phyloP scores from a whole-genome alignment of 2,113 vertebrate genomes.

The Mesembrinibis cayennensis region DNA sequence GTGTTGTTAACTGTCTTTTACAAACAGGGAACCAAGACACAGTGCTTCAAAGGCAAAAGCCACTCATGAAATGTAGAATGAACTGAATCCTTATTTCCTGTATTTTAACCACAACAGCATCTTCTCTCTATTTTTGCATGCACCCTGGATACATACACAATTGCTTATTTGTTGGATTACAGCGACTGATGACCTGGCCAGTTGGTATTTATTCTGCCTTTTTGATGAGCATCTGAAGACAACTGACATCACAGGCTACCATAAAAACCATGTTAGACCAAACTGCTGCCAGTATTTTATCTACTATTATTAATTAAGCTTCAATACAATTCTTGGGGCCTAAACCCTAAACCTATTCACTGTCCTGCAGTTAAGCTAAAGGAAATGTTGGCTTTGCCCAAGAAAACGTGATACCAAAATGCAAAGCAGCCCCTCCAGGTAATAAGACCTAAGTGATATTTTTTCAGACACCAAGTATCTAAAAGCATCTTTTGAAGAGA shows the following conservation, averaged over 20 bases:
- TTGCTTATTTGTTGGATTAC: neutral
- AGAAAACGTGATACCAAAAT: neutral
- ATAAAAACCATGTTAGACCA: neutral
- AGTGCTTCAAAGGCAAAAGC: neutral
- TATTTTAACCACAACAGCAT: neutral
- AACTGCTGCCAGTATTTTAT: neutral
- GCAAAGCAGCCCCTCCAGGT: neutral
- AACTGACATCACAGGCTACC: neutral
- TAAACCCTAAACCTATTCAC: neutral
- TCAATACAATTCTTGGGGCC: neutral
- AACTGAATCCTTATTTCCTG: neutral
- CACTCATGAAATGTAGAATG: neutral
- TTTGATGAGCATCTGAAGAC: neutral
- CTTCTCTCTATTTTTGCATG: neutral
- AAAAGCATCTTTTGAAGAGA: neutral
- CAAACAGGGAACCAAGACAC: neutral
- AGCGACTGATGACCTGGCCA: neutral
- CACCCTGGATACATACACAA: neutral
- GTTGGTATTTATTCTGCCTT: neutral
- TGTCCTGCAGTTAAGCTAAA: neutral
- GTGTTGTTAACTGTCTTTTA: neutral
- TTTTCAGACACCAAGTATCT: neutral
- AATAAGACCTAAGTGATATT: neutral
- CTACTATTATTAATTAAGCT: neutral
- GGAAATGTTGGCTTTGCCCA: neutral